These are phyloP conservation scores for Zonitis immaculata DNA, from an alignment of 2,888 invertebrate species.

Conservation along the genomic window DNA sequence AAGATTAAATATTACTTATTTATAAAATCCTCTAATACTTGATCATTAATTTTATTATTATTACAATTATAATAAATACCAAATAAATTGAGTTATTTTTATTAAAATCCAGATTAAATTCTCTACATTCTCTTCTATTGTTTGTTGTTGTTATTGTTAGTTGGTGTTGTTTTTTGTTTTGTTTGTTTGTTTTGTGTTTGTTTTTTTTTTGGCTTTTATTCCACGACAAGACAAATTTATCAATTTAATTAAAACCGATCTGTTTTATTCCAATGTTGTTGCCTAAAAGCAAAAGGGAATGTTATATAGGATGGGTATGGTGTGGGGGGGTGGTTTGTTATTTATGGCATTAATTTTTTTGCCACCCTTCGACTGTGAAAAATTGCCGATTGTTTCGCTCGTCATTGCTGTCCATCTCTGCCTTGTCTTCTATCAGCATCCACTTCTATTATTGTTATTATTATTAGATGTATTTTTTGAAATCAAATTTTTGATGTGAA, in stretches of 20 bases:
- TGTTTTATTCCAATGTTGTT: conserved; percentile 10
- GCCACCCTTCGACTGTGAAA: conserved; percentile 14
- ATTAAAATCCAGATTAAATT: not conserved
- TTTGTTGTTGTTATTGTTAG: not conserved
- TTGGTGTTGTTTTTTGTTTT: too few relatives aligned
- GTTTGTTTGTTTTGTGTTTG: too few relatives aligned
- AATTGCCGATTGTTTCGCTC: conserved; percentile 10
- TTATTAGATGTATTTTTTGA: conserved; percentile 5
- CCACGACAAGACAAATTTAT: conserved; percentile 9
- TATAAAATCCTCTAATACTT: too few relatives aligned
- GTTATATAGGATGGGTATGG: too few relatives aligned
- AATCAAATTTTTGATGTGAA: conserved; percentile 9
- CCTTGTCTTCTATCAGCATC: not conserved
- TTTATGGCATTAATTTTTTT: conserved; percentile 18
- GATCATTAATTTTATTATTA: too few relatives aligned
- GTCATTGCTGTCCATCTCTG: not conserved
- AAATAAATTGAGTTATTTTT: not conserved
- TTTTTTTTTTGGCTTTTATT: not conserved
- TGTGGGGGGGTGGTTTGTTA: conserved; percentile 13
- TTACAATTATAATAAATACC: too few relatives aligned
- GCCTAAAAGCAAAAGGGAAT: too few relatives aligned
- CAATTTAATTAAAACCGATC: conserved; percentile 17
- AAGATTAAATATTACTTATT: too few relatives aligned
- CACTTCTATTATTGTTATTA: not conserved
- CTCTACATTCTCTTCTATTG: not conserved